phyloP scores from a whole-genome alignment of 37 sponge, comb jelly and placozoan species.

The Agelas oroides region DNA sequence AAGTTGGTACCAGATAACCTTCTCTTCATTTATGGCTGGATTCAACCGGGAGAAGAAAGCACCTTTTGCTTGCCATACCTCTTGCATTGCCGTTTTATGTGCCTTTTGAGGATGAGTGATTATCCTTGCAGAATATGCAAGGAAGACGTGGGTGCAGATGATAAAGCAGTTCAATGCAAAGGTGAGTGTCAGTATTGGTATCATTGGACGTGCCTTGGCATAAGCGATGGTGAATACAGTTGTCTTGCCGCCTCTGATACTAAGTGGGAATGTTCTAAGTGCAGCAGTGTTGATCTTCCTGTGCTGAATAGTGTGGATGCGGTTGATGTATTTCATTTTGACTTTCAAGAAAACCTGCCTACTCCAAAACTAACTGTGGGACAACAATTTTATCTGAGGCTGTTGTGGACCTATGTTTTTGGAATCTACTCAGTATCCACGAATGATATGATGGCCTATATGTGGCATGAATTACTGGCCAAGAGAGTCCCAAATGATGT shows the following conservation, averaged over 20 bases:
- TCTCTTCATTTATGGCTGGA: too few species aligned
- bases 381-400: constrained; percentile 50
- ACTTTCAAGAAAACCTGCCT: constrained; percentile 53
- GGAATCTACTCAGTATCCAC: constrained; percentile 26
- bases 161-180: not conserved
- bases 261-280: not conserved
- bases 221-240: not conserved
- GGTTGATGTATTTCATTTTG: not conserved
- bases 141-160: not conserved
- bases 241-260: not conserved
- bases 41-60: too few species aligned
- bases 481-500: constrained; percentile 55
- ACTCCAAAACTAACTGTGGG: constrained; percentile 68
- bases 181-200: constrained; percentile 4
- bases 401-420: constrained; percentile 70
- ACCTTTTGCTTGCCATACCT: too few species aligned
- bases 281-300: too few species aligned
- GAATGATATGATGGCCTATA: not conserved
- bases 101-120: too few species aligned
- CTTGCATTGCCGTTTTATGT: too few species aligned
- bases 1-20: too few species aligned
- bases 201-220: not conserved
- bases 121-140: too few species aligned
- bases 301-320: constrained; percentile 9
- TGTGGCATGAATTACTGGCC: constrained; percentile 60